Base-by-base conservation (phyloP, 2,888 invertebrate species). In the Fissipunctia ypsillon region DNA sequence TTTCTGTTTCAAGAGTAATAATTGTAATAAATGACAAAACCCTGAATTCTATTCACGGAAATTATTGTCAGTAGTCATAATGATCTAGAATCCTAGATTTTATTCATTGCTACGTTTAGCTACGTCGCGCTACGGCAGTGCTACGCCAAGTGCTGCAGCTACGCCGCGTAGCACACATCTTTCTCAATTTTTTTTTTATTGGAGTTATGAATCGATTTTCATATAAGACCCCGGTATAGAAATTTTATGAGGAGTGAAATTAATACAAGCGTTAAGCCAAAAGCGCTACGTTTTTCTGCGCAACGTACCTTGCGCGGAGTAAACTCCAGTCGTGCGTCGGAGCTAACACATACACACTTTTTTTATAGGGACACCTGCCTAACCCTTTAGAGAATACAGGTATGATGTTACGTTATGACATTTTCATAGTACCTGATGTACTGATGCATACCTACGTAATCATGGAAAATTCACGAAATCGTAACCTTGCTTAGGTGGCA, bases 91-190 rank as follows among this genome's bases (percentile, higher is more conserved):
- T 35, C 35, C 12, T 16, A 7, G 9, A 19, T 19, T 35, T 14
- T 6, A 19, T 25, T 38, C 4, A 28, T 41, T 22, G 38, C 52
- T 52, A 52, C 25, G 25, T 52, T 25, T 6, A 14, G 14, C 38
- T 61, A 45, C 72, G 52, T 14, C 12, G 3, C 3, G 45, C 61
- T 41, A 54, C 38, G 54, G 1, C 12, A 54, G 3, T 38, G 41
- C 56, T 63, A 73, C 54, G 73, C 7, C 7, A 19, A 35, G 10
- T 59, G 60, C 35, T 56, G 48, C 38, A 10, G 48, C 31, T 41
- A 65, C 66, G 43, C 5, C 19, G 38, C 52, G 65, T 64, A 73
- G 48, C 60, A 69, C 2, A 25, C 4, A 10, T 16, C 0, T 16
- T 14, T 54, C 1, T 45, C 6, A 12, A 12, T n/a, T 25, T 25